Percentiles rank a stretch among this genome's conserved stretches.
phyloP scores from a whole-genome alignment of 2,888 invertebrate genomes.

The Sceliomorpha sp. region DNA sequence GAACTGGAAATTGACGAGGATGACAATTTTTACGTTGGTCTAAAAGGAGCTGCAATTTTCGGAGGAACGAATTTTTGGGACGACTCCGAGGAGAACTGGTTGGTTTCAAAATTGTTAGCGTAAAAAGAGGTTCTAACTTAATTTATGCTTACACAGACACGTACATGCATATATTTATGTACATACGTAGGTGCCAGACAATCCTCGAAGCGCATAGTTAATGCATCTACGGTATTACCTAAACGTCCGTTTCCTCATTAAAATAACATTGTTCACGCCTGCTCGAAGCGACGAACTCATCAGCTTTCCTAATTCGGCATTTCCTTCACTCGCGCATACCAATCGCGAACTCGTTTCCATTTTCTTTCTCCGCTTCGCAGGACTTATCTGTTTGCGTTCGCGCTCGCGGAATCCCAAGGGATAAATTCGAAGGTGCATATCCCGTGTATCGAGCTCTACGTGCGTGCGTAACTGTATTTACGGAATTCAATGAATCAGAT shows the following conservation, averaged over 20 bases:
- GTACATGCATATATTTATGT: too few relatives aligned
- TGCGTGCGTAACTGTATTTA: slow-evolving; percentile 28
- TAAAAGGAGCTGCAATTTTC: too few relatives aligned
- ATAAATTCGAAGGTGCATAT: slow-evolving; percentile 24
- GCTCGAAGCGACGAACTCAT: slow-evolving; percentile 66
- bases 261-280: slow-evolving; percentile 73
- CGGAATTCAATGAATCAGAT: slow-evolving; percentile 48
- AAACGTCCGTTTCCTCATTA: slow-evolving; percentile 78
- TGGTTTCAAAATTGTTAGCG: too few relatives aligned
- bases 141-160: too few relatives aligned
- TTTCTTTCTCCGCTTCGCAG: not conserved
- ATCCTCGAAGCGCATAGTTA: slow-evolving; percentile 46
- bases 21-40: too few relatives aligned
- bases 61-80: too few relatives aligned
- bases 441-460: slow-evolving; percentile 24
- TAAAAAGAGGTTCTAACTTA: too few relatives aligned
- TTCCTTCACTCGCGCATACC: slow-evolving; percentile 60
- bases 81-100: too few relatives aligned
- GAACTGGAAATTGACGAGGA: too few relatives aligned
- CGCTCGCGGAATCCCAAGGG: slow-evolving; percentile 35
- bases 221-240: slow-evolving; percentile 58
- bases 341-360: slow-evolving; percentile 24
- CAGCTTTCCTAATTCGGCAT: slow-evolving; percentile 72
- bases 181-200: slow-evolving; percentile 28
- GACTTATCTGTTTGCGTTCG: slow-evolving; percentile 10